These are phyloP conservation scores for Sterrhoptilus dennistouni DNA, from an alignment of 2,113 vertebrate genomes.

Conservation along the genomic window DNA sequence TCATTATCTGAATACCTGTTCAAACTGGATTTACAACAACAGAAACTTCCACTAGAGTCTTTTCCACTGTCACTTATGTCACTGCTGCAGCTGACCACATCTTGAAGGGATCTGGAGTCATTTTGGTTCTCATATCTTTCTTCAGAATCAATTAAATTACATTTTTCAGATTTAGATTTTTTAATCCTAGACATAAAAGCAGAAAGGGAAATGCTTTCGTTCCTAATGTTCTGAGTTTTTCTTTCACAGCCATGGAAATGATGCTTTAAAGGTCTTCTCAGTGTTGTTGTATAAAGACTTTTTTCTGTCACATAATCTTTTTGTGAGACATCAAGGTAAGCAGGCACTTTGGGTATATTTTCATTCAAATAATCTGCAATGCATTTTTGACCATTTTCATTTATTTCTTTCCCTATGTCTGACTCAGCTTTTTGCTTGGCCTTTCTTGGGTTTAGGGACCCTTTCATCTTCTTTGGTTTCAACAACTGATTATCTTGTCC, in stretches of 20 bases:
- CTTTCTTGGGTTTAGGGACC: conserved; percentile 72
- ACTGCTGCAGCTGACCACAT: conserved; percentile 38
- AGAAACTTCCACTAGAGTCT: conserved; percentile 27
- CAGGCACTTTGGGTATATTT: conserved; percentile 75
- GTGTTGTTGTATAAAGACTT: conserved; percentile 59
- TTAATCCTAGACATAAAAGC: conserved; percentile 66
- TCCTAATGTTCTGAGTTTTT: conserved; percentile 69
- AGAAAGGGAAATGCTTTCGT: conserved; percentile 74
- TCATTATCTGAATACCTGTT: conserved; percentile 53
- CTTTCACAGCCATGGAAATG: conserved; percentile 64
- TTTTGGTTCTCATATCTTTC: conserved; percentile 41
- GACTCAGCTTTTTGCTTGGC: conserved; percentile 75
- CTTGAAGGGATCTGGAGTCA: conserved; percentile 3
- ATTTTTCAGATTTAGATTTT: conserved; percentile 55
- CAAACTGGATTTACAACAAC: conserved; percentile 39
- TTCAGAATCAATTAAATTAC: conserved; percentile 38
- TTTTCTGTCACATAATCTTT: conserved; percentile 37
- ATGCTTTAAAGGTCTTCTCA: conserved; percentile 65
- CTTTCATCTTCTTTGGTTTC: conserved; percentile 81
- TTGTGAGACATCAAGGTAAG: conserved; percentile 54
- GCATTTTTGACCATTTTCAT: conserved; percentile 41
- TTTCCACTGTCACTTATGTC: conserved; percentile 42
- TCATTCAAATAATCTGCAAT: conserved; percentile 58
- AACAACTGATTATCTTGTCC: conserved; percentile 75
- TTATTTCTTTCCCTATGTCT: conserved; percentile 69